Evolutionary conservation across 2,797 vertebrate genomes (phyloP).

Genomic region (Lagorchestes hirsutus): DNA sequence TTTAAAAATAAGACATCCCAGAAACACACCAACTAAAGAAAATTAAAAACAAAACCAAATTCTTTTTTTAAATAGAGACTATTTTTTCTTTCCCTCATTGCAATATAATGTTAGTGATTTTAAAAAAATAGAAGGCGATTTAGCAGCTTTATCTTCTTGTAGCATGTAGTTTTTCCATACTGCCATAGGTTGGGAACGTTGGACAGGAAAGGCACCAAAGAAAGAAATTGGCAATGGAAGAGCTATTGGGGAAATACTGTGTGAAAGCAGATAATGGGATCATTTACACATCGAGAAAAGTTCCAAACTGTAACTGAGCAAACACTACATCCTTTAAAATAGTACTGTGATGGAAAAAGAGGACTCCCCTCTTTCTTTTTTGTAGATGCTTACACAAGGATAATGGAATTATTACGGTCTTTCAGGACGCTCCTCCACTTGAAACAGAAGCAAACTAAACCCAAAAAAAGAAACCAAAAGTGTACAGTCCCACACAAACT

Average conservation of each 20-base stretch:
- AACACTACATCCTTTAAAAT: slow-evolving; percentile 81
- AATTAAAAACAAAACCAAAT: slow-evolving; percentile 85
- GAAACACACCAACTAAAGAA: slow-evolving; percentile 87
- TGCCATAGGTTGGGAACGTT: slow-evolving; percentile 91
- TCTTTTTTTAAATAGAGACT: slow-evolving; percentile 89
- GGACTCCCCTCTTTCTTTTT: slow-evolving; percentile 74
- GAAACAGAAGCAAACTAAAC: slow-evolving; percentile 79
- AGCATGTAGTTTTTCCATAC: slow-evolving; percentile 90
- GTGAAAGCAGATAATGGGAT: slow-evolving; percentile 85
- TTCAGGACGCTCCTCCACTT: slow-evolving; percentile 78
- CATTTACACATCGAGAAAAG: slow-evolving; percentile 85
- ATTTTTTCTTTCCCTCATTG: slow-evolving; percentile 88
- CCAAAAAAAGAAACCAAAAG: slow-evolving; percentile 79
- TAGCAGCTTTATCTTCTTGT: slow-evolving; percentile 91
- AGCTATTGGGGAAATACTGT: slow-evolving; percentile 83
- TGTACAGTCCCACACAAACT: slow-evolving; percentile 91
- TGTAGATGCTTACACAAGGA: slow-evolving; percentile 83
- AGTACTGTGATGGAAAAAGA: slow-evolving; percentile 78
- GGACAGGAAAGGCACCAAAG: slow-evolving; percentile 95
- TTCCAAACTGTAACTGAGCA: slow-evolving; percentile 82
- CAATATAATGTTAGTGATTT: slow-evolving; percentile 90
- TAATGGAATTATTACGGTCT: slow-evolving; percentile 82
- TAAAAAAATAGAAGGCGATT: slow-evolving; percentile 92
- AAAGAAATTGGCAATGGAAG: slow-evolving; percentile 88
- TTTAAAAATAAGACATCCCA: slow-evolving; percentile 96